Evolutionary conservation across 2,888 invertebrate species (phyloP), one percentile per base, ranked within the genome.

Genomic region (Netelia fuscicornis): DNA sequence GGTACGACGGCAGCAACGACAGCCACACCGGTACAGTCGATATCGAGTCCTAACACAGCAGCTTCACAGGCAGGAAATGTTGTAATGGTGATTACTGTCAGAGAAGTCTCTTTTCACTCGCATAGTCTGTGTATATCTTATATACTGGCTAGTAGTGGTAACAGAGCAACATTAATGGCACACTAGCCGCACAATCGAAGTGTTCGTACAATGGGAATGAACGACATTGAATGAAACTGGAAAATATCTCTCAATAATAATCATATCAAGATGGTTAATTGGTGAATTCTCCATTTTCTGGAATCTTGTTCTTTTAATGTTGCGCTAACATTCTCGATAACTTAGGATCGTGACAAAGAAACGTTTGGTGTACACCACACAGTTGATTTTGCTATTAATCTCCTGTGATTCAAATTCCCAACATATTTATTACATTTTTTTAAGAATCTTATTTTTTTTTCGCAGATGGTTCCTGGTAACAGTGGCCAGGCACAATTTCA

Each of bases 71-170:
- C 91, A 92, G 96, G 96, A 86, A 97, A 97, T 90, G 96, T 97
- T 94, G 96, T 97, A 88, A 97, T 97, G 96, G 97, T 97, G 94
- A 95, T 95, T 93, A 91, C 88, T 85, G 77, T 87, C 60, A 88
- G 85, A 88, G 88, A 88, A 77, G 81, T 89, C 88, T 91, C 92
- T 91, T 90, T 91, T 91, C 92, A 91, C 91, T 91, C 86, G 87
- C 90, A 91, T 88, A 91, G 91, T 92, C 91, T 87, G 90, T 90
- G 87, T 91, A 91, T 87, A 87, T 48, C 65, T 88, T 77, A 90
- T 91, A 91, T 92, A 88, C 91, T 87, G 91, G 91, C 92, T 92
- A 89, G 90, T 91, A 91, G 92, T 91, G 92, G 91, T 86, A 44
- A 91, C 85, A 83, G 93, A 93, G 92, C 91, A 82, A 93, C 91